Evolutionary conservation across 2,888 invertebrate genomes (phyloP).

Genomic region (Agonopterix alstromeriana): DNA sequence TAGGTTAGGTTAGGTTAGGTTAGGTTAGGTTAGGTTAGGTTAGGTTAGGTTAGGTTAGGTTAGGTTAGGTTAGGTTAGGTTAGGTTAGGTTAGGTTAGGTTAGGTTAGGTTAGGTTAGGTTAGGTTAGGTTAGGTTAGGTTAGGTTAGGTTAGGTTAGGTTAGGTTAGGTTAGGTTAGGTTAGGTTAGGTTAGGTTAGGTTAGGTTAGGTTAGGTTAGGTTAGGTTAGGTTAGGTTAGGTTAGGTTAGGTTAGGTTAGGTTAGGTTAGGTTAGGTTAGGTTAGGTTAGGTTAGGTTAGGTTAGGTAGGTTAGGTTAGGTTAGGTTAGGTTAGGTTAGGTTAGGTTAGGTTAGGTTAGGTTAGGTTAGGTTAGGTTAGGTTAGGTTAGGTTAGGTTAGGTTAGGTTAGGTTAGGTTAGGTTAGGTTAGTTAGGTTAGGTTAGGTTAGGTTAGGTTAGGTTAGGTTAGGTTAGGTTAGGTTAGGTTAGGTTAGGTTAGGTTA

Average conservation of each 20-base stretch:
- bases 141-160: constrained; percentile 20
- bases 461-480: constrained; percentile 20
- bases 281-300: constrained; percentile 20
- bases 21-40: constrained; percentile 17
- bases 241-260: constrained; percentile 20
- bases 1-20: constrained; percentile 15
- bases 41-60: constrained; percentile 20
- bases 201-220: constrained; percentile 16
- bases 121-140: constrained; percentile 17
- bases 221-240: constrained; percentile 17
- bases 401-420: constrained; percentile 16
- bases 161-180: constrained; percentile 14
- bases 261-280: constrained; percentile 17
- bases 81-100: constrained; percentile 20
- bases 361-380: constrained; percentile 20
- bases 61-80: constrained; percentile 12
- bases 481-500: constrained; percentile 10
- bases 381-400: constrained; percentile 13
- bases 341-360: constrained; percentile 5
- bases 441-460: constrained; percentile 17
- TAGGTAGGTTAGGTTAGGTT: constrained; percentile 18
- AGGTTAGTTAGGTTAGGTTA: constrained; percentile 12
- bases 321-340: constrained; percentile 20
- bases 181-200: constrained; percentile 20
- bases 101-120: constrained; percentile 16